Base-by-base conservation (phyloP, 2,113 vertebrate species). In the Macrotis lagotis region DNA sequence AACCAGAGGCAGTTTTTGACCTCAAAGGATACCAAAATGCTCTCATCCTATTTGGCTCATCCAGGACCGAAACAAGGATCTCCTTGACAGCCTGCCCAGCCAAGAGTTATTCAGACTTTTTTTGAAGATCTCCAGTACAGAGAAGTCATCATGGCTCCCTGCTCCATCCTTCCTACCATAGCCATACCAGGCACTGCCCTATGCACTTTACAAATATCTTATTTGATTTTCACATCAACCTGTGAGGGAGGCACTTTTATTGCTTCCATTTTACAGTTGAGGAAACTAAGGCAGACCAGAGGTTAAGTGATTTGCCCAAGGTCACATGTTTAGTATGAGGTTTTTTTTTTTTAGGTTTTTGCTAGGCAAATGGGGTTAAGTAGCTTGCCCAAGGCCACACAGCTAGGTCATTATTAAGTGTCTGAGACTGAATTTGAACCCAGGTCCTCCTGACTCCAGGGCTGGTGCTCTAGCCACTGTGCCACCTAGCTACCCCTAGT, bases 101-200 rank as follows among this genome's bases (percentile, higher is more conserved):
- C 16, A 5, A 16, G 0, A 66, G 31, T 4, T 31, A 66, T 37
- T 37, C 31, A 37, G 59, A 66, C 59, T 16, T 37, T 66, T 66
- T 12, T 31, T 59, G 55, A 31, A 59, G 28, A 31, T 31, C 59
- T 66, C 0, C 2, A 9, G 66, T 4, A n/a, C 0, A 0, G 19
- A 51, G 49, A 52, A 0, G 16, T 44, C 51, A 51, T 10, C 3
- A 9, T 5, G 24, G 0, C 47, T 2, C 0, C 3, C 47, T 24
- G 37, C 7, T 37, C 12, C 0, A 2, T 0, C 0, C 48, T 12
- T 5, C 3, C 19, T 28, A 88, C n/a, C 59, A 66, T 66, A 66
- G 3, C 3, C 0, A 66, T 19, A 16, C 66, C 5, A 7, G 37
- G 37, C 66, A 1, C 14, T 74, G 66, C 1, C 14, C 66, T 74